Conservation (phyloP, 2,888 invertebrate species). For the Caradrina clavipalpis region DNA sequence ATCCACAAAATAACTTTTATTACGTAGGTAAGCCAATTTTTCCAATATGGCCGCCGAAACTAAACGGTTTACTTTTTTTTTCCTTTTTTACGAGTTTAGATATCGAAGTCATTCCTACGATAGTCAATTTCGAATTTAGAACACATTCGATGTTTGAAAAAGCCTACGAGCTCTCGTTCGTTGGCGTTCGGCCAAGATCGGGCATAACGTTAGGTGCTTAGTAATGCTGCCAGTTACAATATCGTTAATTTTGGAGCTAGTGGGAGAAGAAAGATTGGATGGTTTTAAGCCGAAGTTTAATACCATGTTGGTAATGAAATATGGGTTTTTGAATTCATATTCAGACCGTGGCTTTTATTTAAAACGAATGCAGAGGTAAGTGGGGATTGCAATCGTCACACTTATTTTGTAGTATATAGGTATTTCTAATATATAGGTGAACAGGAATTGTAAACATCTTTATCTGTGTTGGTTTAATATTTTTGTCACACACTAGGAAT, state of each 20-base stretch:
- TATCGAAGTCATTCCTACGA: slow-evolving; percentile 49
- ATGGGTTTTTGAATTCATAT: slow-evolving; percentile 3
- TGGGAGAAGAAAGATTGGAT: slow-evolving; percentile 7
- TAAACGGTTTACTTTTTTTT: slow-evolving; percentile 50
- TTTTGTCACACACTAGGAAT: too few species aligned
- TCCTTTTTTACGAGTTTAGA: slow-evolving; percentile 56
- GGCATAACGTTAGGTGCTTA: slow-evolving; percentile 69
- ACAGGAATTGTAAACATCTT: too few species aligned
- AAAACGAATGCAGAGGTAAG: too few species aligned
- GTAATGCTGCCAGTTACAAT: slow-evolving; percentile 64
- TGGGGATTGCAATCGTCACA: too few species aligned
- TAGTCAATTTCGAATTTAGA: slow-evolving; percentile 64
- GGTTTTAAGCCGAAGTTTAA: not conserved
- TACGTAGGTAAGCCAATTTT: slow-evolving; percentile 57
- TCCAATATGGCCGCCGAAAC: slow-evolving; percentile 53
- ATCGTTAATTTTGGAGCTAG: slow-evolving; percentile 58
- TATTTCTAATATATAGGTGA: too few species aligned
- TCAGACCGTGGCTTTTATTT: not conserved
- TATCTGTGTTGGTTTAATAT: too few species aligned
- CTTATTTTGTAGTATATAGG: too few species aligned
- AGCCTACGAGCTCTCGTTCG: slow-evolving; percentile 64
- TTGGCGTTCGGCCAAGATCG: slow-evolving; percentile 77
- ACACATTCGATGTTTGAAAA: slow-evolving; percentile 76
- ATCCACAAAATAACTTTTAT: slow-evolving; percentile 60
- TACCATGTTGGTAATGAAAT: slow-evolving; percentile 12